Evolutionary conservation across 53 echinoderm and acorn worm species (phyloP), one percentile per base, ranked within the genome.

Genomic region (Temnopleurus reevesii): DNA sequence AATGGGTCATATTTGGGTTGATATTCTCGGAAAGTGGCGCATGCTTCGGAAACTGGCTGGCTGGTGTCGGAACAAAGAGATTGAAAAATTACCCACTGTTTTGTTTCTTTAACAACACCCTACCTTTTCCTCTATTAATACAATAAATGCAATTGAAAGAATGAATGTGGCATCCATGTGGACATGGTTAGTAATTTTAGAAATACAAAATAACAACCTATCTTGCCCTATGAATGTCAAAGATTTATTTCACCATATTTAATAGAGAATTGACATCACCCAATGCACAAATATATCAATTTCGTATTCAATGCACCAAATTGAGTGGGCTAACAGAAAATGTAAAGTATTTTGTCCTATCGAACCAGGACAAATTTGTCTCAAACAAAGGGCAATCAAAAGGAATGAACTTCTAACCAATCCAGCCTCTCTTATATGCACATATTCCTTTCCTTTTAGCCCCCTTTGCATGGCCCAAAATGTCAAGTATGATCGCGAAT

Each of bases 1-100:
- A 83, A 83, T 53, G 83, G 81, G 29, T 53, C 47, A 83, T 56
- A 56, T 83, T 83, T 55, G 53, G 57, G 56, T 43, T 18, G 38
- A 71, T 71, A 71, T 71, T 71, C 71, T 71, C 21, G 9, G 36
- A 71, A n/a, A 9, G 41, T 8, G 71, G 71, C n/a, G n/a, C 71
- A 43, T 71, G 9, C 7, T 71, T 34, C n/a, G 23, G 63, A 63
- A 4, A n/a, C n/a, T 41, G 41, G 41, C 41, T 8, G 21, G 41
- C 71, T 71, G 71, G 71, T 71, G 41, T 41, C 21, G 8, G 1
- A 71, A 71, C 71, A 71, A 71, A 71, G 71, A 71, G 43, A 71
- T 5, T 19, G 2, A 71, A 71, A 13, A 71, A 38, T 23, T 21
- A 21, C 36, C 1, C 4, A 38, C 34, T 41, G 21, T 38, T 41